These are phyloP conservation scores for Thymallus thymallus DNA, from an alignment of 2,113 vertebrate species.

Conservation along the genomic window DNA sequence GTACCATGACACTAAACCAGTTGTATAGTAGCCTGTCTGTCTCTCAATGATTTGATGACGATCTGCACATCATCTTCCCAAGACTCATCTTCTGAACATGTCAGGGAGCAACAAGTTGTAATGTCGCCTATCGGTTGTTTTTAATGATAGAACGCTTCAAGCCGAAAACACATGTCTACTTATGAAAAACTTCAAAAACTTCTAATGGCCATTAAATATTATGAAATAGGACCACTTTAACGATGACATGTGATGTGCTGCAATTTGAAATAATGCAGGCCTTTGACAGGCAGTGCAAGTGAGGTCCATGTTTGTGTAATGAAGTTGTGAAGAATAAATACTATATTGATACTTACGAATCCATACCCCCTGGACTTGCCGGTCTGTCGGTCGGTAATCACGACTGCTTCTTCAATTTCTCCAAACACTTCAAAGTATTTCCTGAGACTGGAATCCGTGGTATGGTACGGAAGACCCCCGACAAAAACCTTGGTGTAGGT, in stretches of 20 bases:
- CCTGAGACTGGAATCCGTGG: conserved; percentile 96
- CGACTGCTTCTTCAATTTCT: conserved; percentile 96
- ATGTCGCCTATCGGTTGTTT: not conserved
- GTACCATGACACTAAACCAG: too few relatives aligned
- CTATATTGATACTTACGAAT: conserved; percentile 84
- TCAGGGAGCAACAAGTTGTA: conserved; percentile 54
- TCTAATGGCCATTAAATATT: conserved; percentile 6
- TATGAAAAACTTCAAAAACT: not conserved
- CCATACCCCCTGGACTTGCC: conserved; percentile 96
- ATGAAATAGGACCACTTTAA: conserved; percentile 14
- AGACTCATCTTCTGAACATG: conserved; percentile 32
- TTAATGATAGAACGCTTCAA: not conserved
- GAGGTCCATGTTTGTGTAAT: not conserved
- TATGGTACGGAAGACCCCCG: conserved; percentile 95
- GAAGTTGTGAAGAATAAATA: not conserved
- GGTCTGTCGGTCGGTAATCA: conserved; percentile 96
- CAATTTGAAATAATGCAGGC: conserved; percentile 6
- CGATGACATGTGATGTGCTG: conserved; percentile 7
- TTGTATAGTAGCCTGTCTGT: not conserved
- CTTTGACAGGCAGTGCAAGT: not conserved
- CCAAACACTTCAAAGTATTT: conserved; percentile 99
- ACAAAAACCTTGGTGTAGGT: conserved; percentile 99
- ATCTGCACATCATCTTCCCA: conserved; percentile 8
- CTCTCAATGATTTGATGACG: conserved; percentile 2
- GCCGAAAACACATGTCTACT: not conserved